Evolutionary conservation across 2,888 invertebrate species (phyloP).

Genomic region (Spisula subtruncata): DNA sequence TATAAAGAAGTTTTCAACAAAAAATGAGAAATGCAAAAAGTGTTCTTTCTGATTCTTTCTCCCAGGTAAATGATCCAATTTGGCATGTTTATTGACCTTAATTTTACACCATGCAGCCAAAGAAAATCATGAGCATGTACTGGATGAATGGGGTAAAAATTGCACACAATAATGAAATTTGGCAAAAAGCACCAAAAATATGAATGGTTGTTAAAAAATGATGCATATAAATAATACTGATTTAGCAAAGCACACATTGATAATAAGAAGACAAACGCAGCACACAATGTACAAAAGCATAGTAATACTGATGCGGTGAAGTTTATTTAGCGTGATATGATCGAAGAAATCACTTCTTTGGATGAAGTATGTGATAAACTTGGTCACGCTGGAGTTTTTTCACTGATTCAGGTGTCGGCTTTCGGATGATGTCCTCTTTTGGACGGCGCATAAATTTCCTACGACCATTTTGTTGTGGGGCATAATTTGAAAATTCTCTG

Average conservation of each 20-base stretch:
- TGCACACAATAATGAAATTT: slow-evolving; percentile 57
- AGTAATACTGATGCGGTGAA: slow-evolving; percentile 57
- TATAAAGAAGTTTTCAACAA: slow-evolving; percentile 2
- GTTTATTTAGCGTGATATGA: slow-evolving; percentile 20
- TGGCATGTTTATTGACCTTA: not conserved
- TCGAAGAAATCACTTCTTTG: slow-evolving; percentile 64
- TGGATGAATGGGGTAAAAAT: slow-evolving; percentile 36
- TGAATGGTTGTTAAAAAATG: not conserved
- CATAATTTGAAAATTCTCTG: slow-evolving; percentile 65
- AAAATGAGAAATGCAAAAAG: slow-evolving; percentile 21
- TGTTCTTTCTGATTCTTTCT: not conserved
- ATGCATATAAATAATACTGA: slow-evolving; percentile 16
- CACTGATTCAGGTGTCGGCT: slow-evolving; percentile 77
- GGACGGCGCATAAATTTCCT: slow-evolving; percentile 62
- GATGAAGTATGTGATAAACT: slow-evolving; percentile 79
- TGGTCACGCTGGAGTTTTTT: slow-evolving; percentile 77
- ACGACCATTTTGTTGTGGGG: slow-evolving; percentile 57
- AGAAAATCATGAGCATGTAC: slow-evolving; percentile 65
- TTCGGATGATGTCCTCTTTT: slow-evolving; percentile 62
- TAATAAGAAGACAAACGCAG: slow-evolving; percentile 25
- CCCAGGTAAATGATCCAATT: not conserved
- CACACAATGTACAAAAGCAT: slow-evolving; percentile 11
- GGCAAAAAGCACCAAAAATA: slow-evolving; percentile 31
- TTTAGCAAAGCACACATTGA: slow-evolving; percentile 30
- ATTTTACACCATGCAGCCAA: slow-evolving; percentile 52